Conservation (phyloP, 2,113 vertebrate genomes). For the Melanerpes aurifrons region DNA sequence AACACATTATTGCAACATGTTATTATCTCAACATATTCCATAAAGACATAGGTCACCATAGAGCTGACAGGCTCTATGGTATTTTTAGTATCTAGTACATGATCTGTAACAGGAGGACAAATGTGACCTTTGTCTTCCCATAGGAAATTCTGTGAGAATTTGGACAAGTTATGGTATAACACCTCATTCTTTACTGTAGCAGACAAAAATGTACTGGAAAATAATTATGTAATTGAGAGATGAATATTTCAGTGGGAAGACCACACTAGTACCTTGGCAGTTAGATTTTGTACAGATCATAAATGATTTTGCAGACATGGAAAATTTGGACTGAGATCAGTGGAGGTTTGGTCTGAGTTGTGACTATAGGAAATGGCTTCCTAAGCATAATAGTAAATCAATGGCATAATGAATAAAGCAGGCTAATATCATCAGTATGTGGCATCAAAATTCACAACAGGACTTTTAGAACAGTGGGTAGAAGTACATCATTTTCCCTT, state of each 20-base stretch:
- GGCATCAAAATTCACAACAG: not conserved
- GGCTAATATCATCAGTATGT: not conserved
- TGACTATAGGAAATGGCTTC: not conserved
- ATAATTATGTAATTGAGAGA: not conserved
- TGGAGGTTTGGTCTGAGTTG: not conserved
- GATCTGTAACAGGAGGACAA: not conserved
- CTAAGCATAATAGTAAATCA: not conserved
- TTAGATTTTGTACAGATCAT: not conserved
- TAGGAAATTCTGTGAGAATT: not conserved
- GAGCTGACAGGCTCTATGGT: constrained; percentile 35
- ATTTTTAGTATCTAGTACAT: constrained; percentile 39
- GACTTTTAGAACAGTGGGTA: not conserved
- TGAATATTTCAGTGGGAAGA: not conserved
- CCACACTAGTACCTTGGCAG: not conserved
- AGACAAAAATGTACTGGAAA: not conserved
- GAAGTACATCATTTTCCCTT: not conserved
- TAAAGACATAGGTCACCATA: constrained; percentile 4
- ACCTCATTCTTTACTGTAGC: not conserved
- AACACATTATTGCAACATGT: constrained; percentile 59
- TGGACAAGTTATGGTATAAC: not conserved
- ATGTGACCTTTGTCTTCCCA: not conserved
- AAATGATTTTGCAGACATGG: not conserved
- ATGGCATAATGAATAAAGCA: not conserved
- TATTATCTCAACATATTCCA: constrained; percentile 56
- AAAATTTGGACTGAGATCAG: not conserved